Evolutionary conservation across 2,888 invertebrate species (phyloP), one percentile per base, ranked within the genome.

Genomic region (Gortyna flavago): DNA sequence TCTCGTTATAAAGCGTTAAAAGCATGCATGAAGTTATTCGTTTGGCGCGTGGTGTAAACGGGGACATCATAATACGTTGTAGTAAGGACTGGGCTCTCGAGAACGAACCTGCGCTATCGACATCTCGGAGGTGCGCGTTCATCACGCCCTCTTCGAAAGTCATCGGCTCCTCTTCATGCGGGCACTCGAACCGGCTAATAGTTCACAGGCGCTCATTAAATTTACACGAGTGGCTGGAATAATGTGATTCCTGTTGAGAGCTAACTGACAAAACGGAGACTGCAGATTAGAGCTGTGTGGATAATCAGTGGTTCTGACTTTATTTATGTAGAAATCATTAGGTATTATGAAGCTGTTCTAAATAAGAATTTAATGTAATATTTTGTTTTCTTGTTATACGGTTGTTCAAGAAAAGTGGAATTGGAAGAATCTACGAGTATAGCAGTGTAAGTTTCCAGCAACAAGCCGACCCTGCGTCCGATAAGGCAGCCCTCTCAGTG

Each of bases 51-150:
- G 83, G 78, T 81, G 86, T 83, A 87, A 85, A 83, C 81, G 86
- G 81, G 85, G 77, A 80, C 88, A 85, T 83, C 81, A 81, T 87
- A 86, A 86, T 83, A 85, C 87, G 80, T 68, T 80, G 85, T 82
- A 83, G 84, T 84, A 84, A 88, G 88, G 84, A 85, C 85, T 83
- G n/a, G 44, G 82, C 78, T 57, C 87, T 87, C 80, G 76, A 87
- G 77, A 76, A 72, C 77, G 84, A 87, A 88, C 90, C 90, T 93
- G 93, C 90, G 89, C 90, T 93, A 92, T 93, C 93, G 89, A 86
- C 89, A 90, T 92, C 93, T 90, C 87, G 69, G 85, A 87, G 85
- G 84, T 88, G 78, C 79, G 79, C 88, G 88, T 85, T 90, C 92
- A 86, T 91, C 89, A 89, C 90, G 88, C 77, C 87, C 91, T 77